A percentile compares a stretch with the other conserved stretches of the same genome.
phyloP scores from a whole-genome alignment of 1,140 invertebrate species.

The Oedothorax gibbosus region DNA sequence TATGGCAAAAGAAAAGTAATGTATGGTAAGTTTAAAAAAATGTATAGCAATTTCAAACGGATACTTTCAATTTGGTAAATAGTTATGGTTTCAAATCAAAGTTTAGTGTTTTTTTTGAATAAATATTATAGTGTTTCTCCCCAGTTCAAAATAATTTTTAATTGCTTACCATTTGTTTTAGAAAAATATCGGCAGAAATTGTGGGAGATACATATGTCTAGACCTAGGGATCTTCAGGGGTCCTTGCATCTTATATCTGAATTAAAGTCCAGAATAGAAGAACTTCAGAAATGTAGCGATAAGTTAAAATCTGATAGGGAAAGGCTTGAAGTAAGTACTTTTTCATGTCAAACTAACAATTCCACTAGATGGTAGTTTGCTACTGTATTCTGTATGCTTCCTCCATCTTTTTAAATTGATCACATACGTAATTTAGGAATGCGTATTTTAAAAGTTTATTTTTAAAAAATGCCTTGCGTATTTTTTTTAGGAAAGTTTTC shows the following conservation, averaged over 20 bases:
- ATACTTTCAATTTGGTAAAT: no score
- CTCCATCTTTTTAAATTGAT: no score
- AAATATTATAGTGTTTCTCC: background rate
- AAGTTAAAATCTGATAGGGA: constrained; percentile 67
- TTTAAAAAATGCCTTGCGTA: background rate
- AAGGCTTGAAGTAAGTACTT: constrained; percentile 67
- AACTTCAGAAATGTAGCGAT: constrained; percentile 68
- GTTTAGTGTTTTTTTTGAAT: no score
- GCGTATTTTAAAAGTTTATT: background rate
- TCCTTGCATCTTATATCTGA: constrained; percentile 63
- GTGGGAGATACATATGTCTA: constrained; percentile 62
- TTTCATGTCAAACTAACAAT: background rate
- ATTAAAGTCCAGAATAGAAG: constrained; percentile 67
- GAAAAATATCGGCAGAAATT: constrained; percentile 64
- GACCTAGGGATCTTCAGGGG: constrained; percentile 57
- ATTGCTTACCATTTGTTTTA: constrained; percentile 30
- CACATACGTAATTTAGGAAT: no score
- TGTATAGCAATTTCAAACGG: no score
- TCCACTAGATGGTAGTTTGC: no score
- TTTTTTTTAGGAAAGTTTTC: constrained; percentile 65
- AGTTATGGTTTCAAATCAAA: no score
- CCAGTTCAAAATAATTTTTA: constrained; percentile 38
- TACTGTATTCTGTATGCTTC: no score
- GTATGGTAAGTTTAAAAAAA: no score
- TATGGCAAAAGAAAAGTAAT: no score